A percentile compares a stretch with the other conserved stretches of the same genome.
These are phyloP conservation scores for Zapus hudsonius DNA, from an alignment of 2,113 vertebrate genomes.

Conservation along the genomic window DNA sequence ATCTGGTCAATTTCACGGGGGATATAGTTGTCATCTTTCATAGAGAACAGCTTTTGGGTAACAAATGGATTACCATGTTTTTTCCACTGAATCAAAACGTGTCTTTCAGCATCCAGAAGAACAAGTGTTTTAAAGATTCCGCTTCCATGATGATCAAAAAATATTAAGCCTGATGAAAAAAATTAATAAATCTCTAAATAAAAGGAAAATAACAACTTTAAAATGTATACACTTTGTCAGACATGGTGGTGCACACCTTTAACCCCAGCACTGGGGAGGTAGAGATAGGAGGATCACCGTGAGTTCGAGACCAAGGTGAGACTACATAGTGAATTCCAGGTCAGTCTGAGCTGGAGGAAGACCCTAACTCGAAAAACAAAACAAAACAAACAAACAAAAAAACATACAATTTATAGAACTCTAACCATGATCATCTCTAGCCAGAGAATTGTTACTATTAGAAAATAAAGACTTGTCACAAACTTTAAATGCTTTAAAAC, in stretches of 20 bases:
- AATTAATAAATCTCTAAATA: constrained; percentile 41
- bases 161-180: constrained; percentile 56
- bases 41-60: background rate
- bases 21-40: constrained; percentile 67
- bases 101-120: constrained; percentile 59
- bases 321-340: no score
- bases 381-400: no score
- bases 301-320: no score
- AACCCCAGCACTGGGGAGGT: no score
- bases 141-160: constrained; percentile 19
- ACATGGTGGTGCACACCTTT: background rate
- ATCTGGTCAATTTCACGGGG: constrained; percentile 37
- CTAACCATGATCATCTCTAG: no score
- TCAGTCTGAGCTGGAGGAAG: no score
- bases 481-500: background rate
- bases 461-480: background rate
- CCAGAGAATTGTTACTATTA: background rate
- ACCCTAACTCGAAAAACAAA: no score
- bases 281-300: no score
- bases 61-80: constrained; percentile 63
- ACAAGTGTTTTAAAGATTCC: constrained; percentile 28
- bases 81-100: constrained; percentile 68
- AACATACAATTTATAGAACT: no score
- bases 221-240: background rate
- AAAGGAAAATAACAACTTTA: constrained; percentile 42